Evolutionary conservation across 2,113 vertebrate genomes (phyloP), one percentile per base, ranked within the genome.

Genomic region (Sceloporus tristichus): DNA sequence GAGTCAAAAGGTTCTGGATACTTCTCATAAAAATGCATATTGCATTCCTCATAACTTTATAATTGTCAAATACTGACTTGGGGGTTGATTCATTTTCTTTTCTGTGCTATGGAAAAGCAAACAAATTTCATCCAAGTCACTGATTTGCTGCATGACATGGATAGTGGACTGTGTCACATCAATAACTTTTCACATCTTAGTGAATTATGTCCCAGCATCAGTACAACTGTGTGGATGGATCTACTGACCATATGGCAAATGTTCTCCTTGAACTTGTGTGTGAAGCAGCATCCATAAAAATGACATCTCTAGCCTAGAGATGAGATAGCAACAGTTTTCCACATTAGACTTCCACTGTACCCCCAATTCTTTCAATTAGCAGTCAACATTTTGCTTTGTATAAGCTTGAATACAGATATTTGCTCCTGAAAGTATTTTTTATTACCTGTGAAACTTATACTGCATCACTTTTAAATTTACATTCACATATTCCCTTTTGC

Each of bases 111-210:
- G n/a, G 34, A 83, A 65, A 75, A 66, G 89, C 34, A 82, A 88
- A 65, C 0, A 1, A 23, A 75, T 38, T 42, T 40, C 21, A 40
- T 82, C 21, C 74, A 88, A 0, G n/a, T 2, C 48, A 1, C 0
- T 0, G 4, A 19, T 80, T 87, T 83, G 38, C 74, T 0, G 16
- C 19, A 85, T 68, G 56, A 23, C 48, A 9, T 25, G 70, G 25
- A 54, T 74, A 56, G 2, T 0, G 34, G 86, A 79, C 6, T 29
- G 18, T 1, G 0, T 70, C 38, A 10, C 9, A 76, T 70, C 16
- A 3, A 8, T 29, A 87, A 42, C 16, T 87, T 48, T 74, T 87
- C 68, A 9, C 54, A 73, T 38, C 27, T 74, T 42, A 76, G 54
- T 76, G 40, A 76, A 62, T 87, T 82, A 82, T 76, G 53, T 6